Evolutionary conservation across 1,140 invertebrate genomes (phyloP), one percentile per base, ranked within the genome.

Genomic region (Ericerus pela): DNA sequence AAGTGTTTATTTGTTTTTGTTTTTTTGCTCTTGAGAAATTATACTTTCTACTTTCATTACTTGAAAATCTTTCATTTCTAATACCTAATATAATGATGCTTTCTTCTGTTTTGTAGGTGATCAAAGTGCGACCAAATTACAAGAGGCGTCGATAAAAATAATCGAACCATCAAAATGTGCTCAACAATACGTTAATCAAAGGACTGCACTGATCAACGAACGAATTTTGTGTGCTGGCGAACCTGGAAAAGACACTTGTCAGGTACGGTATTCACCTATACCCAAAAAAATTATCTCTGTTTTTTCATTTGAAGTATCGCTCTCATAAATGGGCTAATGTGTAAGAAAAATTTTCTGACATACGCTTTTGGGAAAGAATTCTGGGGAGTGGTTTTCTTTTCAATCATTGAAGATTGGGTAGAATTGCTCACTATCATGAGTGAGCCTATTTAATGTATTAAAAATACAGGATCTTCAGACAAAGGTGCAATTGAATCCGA

Each of bases 101-200:
- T 16, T 2, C 16, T 8, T 52, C 12, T 61, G 63, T 62, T 65
- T 58, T 61, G 28, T 43, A 85, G 82, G 76, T 58, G 84, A 82
- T 12, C 74, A 79, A 14, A 70, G 78, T 1, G 77, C 79, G 27
- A 65, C 66, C 0, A 65, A 67, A 4, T 68, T 91, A 1, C 76
- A 81, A 62, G 76, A 84, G 56, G 69, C 81, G 14, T 79, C 83
- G 64, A 64, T 92, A 12, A 82, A 83, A 0, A 75, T 89, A 0
- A 74, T 84, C 2, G 67, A 67, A 5, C 79, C 79, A 60, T 65
- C 71, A 0, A 64, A 67, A 30, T 91, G 88, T 60, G 66, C 70
- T 61, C 59, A 67, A 1, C 77, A 77, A 10, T 91, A 80, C 63
- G 62, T 63, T 2, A 65, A 63, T 1, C 75, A 79, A 61, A 73